Conservation (phyloP, 2,113 vertebrate species). For the Nannobrachium achirus region DNA sequence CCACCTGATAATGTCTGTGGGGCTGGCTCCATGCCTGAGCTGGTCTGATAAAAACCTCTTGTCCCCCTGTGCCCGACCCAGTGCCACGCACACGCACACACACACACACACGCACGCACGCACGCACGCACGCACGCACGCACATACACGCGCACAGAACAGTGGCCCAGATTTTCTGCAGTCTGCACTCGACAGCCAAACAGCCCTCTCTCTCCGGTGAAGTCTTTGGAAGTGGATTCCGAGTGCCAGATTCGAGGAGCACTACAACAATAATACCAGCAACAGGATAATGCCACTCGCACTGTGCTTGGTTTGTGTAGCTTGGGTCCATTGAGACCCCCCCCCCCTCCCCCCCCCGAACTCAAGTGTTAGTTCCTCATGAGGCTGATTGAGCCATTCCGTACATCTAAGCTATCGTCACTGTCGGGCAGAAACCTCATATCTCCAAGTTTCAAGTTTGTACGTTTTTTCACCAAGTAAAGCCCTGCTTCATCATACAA, state of each 20-base stretch:
- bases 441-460: too few relatives aligned
- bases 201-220: conserved; percentile 24
- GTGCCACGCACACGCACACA: conserved; percentile 19
- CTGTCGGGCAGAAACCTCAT: too few relatives aligned
- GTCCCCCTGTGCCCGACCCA: conserved; percentile 41
- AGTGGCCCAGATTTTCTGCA: conserved; percentile 57
- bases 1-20: conserved; percentile 67
- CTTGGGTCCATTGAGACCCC: conserved; percentile 41
- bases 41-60: conserved; percentile 38
- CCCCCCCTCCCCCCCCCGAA: conserved; percentile 8
- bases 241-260: conserved; percentile 47
- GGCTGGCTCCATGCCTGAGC: conserved; percentile 54
- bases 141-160: conserved; percentile 36
- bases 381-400: conserved; percentile 69
- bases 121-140: neutral
- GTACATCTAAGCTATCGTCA: conserved; percentile 67
- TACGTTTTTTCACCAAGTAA: too few relatives aligned
- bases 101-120: neutral
- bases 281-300: conserved; percentile 30
- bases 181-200: conserved; percentile 47
- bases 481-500: too few relatives aligned
- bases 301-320: conserved; percentile 27
- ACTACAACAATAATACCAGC: conserved; percentile 34
- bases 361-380: conserved; percentile 40
- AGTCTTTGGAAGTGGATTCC: conserved; percentile 30